phyloP scores from a whole-genome alignment of 2,113 vertebrate species.

The Anarhynchus alexandrinus region DNA sequence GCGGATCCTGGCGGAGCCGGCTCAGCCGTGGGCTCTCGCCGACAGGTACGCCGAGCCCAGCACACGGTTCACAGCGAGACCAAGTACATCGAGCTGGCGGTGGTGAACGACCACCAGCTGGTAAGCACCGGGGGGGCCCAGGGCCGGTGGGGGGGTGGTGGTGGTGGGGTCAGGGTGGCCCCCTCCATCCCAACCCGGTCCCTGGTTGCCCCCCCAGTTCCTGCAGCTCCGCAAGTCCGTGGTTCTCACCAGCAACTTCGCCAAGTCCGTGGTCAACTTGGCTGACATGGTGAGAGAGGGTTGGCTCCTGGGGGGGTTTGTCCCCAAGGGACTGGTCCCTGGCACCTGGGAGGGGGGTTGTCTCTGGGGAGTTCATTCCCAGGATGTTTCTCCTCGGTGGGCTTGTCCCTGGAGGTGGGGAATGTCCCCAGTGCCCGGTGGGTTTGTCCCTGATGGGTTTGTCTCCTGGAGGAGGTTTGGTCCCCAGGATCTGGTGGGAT shows the following conservation, averaged over 20 bases:
- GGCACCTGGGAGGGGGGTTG: too few relatives aligned
- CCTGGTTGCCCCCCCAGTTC: constrained; percentile 71
- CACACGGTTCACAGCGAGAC: constrained; percentile 92
- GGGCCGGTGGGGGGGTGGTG: background rate
- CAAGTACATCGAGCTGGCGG: constrained; percentile 94
- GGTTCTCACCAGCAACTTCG: constrained; percentile 92
- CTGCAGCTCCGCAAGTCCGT: constrained; percentile 84
- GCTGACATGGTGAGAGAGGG: constrained; percentile 85
- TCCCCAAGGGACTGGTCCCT: background rate
- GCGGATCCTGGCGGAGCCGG: accelerated
- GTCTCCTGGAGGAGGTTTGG: background rate
- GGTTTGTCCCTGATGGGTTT: background rate
- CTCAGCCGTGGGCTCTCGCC: background rate
- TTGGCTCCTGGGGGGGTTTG: background rate
- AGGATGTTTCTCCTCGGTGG: background rate
- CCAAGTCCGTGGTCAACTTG: constrained; percentile 95
- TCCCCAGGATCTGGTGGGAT: too few relatives aligned
- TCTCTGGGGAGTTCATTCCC: background rate
- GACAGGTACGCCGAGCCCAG: constrained; percentile 80
- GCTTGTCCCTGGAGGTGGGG: background rate
- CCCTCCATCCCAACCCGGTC: background rate
- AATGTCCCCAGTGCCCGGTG: background rate
- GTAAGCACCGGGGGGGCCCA: constrained; percentile 41
- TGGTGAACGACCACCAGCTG: constrained; percentile 91
- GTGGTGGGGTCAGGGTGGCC: background rate